Base-by-base conservation (phyloP, 2,797 vertebrate genomes). In the Acrossocheilus fasciatus region DNA sequence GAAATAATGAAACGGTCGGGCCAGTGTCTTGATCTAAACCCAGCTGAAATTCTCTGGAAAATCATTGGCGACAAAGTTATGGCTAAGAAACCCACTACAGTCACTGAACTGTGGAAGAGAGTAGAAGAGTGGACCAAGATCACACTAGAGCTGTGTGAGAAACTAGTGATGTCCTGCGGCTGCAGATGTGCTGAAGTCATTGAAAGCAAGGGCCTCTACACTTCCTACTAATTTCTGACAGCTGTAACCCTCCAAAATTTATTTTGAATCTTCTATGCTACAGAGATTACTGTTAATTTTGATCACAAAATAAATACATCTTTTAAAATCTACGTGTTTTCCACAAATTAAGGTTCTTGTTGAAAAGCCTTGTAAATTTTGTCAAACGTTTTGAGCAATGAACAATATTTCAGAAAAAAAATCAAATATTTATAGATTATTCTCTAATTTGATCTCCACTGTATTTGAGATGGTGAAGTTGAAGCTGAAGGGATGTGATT, bases 401-500 rank as follows among this genome's bases (percentile, higher is more conserved):
- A 20, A 9, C 54, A 57, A 23, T 57, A 57, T 23, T 23, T 57
- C 18, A 57, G 20, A 57, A 57, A 57, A 26, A 8, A 20, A 23
- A 57, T 57, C 18, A 23, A 12, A 10, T 26, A 26, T 62, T 62
- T 62, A 62, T 62, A 26, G 1, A 62, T 62, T 62, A 11, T 62
- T 62, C n/a, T 62, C n/a, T 62, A 26, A 62, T 62, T 62, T 26
- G n/a, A 62, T 62, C 10, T 57, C 68, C 45, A 18, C 10, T 68
- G 70, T 81, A 68, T 77, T 23, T 26, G 14, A 70, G 83, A 85
- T 62, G 50, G 74, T 23, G 36, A 80, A 75, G 66, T 76, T 77
- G 23, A 57, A 30, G 82, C 85, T 84, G 77, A 77, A 87, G 36
- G 83, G 68, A 79, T 89, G 78, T 83, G 85, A 74, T 85, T 87